A percentile compares a stretch with the other conserved stretches of the same genome.
These are phyloP conservation scores for Campaea margaritaria DNA, from an alignment of 2,888 invertebrate genomes.

Conservation along the genomic window DNA sequence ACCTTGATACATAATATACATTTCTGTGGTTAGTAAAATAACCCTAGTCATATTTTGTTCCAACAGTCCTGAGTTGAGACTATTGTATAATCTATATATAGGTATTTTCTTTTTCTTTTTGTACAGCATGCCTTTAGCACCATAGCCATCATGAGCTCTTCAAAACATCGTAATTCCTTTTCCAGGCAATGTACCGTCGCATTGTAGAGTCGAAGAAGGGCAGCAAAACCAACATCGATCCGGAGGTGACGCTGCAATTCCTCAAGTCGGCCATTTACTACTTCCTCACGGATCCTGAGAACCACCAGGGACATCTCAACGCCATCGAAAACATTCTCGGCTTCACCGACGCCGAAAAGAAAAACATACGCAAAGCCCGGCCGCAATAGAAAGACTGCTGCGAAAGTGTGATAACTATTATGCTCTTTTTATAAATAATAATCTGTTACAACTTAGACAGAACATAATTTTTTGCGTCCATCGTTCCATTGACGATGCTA, in stretches of 20 bases:
- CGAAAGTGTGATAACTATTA: constrained; percentile 76
- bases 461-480: constrained; percentile 55
- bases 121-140: background rate
- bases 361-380: constrained; percentile 90
- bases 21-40: too few relatives aligned
- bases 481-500: constrained; percentile 51
- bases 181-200: constrained; percentile 93
- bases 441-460: constrained; percentile 58
- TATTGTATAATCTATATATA: too few relatives aligned
- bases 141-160: background rate
- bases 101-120: background rate
- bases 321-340: constrained; percentile 97
- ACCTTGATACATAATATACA: too few relatives aligned
- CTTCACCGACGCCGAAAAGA: constrained; percentile 92
- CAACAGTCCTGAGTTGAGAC: too few relatives aligned
- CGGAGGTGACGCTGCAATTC: constrained; percentile 96
- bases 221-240: constrained; percentile 90
- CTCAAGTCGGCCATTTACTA: constrained; percentile 97
- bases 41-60: too few relatives aligned
- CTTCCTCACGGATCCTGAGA: constrained; percentile 95
- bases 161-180: constrained; percentile 16
- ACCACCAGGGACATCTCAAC: constrained; percentile 93
- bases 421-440: constrained; percentile 64
- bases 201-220: constrained; percentile 91
- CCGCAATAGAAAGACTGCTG: constrained; percentile 74